phyloP scores from a whole-genome alignment of 2,888 invertebrate species.

The Polydesmus complanatus region DNA sequence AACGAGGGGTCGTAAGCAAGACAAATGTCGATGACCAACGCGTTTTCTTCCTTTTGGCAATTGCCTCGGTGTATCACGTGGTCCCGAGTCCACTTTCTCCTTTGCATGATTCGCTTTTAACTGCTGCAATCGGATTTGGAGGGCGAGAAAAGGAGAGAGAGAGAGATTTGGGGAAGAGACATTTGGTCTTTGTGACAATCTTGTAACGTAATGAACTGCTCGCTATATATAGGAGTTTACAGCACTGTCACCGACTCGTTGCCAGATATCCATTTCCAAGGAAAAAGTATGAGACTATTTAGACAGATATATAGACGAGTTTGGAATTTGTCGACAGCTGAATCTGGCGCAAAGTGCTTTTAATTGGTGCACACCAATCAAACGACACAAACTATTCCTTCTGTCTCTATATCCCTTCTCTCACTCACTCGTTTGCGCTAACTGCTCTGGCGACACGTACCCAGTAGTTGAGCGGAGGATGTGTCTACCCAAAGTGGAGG shows the following conservation, averaged over 20 bases:
- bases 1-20: background rate
- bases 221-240: background rate
- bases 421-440: no score
- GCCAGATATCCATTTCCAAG: background rate
- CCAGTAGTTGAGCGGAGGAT: background rate
- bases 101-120: background rate
- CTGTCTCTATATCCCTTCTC: background rate
- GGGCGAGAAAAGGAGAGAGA: background rate
- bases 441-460: no score
- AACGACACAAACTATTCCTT: background rate
- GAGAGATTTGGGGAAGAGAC: no score
- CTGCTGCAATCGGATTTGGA: background rate
- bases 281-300: background rate
- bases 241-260: background rate
- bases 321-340: background rate
- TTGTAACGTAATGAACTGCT: background rate
- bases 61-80: no score
- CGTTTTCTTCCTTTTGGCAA: background rate
- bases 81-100: background rate
- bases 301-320: background rate
- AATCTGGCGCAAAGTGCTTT: background rate
- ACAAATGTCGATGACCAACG: background rate
- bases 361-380: background rate
- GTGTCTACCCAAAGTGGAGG: background rate
- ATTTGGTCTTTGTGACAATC: no score